Percentiles rank a stretch among this genome's conserved stretches.
phyloP scores from a whole-genome alignment of 2,113 vertebrate species.

The Panthera uncia region DNA sequence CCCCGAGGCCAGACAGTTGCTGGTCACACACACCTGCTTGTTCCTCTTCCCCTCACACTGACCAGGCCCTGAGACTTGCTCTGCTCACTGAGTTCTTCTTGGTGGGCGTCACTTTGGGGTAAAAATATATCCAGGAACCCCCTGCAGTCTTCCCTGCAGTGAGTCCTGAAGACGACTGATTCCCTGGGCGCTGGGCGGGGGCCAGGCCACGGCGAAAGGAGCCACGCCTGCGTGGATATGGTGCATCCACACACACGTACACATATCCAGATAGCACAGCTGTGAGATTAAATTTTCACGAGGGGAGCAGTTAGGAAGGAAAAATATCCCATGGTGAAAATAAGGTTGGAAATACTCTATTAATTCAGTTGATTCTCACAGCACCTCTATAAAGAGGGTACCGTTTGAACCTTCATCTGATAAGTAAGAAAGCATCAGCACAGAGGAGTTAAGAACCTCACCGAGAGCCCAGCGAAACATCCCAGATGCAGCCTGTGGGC shows the following conservation, averaged over 20 bases:
- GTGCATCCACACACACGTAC: not conserved
- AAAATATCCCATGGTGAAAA: not conserved
- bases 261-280: not conserved
- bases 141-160: not conserved
- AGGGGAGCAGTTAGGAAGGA: not conserved
- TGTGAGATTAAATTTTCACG: not conserved
- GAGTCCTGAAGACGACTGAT: not conserved
- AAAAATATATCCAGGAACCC: not conserved
- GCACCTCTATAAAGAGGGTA: not conserved
- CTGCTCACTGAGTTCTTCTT: not conserved
- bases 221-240: fast-evolving
- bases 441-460: not conserved
- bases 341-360: not conserved
- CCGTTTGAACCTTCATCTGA: not conserved
- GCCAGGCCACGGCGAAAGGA: fast-evolving
- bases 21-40: fast-evolving
- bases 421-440: not conserved
- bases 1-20: too few relatives aligned
- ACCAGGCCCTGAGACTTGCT: too few relatives aligned
- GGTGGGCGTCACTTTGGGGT: not conserved
- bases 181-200: fast-evolving
- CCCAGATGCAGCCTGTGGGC: too few relatives aligned
- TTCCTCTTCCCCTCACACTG: fast-evolving
- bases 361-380: not conserved
- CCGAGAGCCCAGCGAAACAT: not conserved